Evolutionary conservation across 2,797 vertebrate genomes (phyloP).

Genomic region (Gadopsis bispinosus): DNA sequence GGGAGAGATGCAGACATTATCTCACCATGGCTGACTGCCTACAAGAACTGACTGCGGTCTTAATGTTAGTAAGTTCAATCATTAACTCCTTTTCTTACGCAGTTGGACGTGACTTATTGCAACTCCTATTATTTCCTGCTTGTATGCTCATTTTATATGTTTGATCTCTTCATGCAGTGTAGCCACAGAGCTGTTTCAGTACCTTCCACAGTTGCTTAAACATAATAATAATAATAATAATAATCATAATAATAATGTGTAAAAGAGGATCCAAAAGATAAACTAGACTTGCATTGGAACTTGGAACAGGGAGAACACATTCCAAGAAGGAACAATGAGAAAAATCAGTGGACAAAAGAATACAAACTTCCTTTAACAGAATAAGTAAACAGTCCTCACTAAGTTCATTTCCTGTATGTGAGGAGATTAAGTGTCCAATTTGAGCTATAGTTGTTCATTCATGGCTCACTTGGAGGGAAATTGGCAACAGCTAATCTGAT

Average conservation of each 20-base stretch:
- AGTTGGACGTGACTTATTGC: background rate
- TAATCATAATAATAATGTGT: background rate
- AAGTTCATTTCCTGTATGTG: background rate
- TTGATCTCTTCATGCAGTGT: background rate
- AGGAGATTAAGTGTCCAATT: background rate
- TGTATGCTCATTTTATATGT: constrained; percentile 2
- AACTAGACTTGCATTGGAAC: background rate
- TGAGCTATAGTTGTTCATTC: background rate
- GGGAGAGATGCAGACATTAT: too few species aligned
- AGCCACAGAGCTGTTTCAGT: too few species aligned
- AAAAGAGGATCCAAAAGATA: background rate
- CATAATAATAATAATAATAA: background rate
- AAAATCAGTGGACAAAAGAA: background rate
- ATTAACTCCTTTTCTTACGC: background rate
- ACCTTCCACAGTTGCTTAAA: too few species aligned
- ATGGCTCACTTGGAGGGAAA: background rate
- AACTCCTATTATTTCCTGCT: background rate
- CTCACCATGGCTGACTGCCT: too few species aligned
- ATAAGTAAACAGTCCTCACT: background rate
- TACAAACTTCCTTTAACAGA: background rate
- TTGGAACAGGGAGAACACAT: background rate
- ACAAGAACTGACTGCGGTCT: too few species aligned
- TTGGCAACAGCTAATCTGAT: background rate
- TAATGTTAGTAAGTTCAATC: background rate
- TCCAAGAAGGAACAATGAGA: background rate